Percentiles rank a stretch among this genome's conserved stretches.
Evolutionary conservation across 2,888 invertebrate genomes (phyloP).

Genomic region (Epistrophella euchroma): DNA sequence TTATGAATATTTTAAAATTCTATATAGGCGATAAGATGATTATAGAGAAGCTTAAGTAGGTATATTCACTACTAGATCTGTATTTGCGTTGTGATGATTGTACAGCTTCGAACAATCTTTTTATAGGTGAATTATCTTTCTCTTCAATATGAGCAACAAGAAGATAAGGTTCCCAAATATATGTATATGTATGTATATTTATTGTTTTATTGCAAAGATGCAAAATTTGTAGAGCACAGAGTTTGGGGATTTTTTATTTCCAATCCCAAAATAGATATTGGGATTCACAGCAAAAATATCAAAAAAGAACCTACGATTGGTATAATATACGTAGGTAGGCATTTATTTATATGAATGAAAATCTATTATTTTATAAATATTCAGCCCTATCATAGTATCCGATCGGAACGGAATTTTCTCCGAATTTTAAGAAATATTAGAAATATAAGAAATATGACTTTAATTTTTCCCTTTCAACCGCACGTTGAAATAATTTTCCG

Average conservation of each 20-base stretch:
- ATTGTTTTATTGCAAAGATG: neutral
- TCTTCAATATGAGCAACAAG: neutral
- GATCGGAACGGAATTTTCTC: no score
- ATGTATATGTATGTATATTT: neutral
- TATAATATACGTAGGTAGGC: no score
- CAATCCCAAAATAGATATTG: neutral
- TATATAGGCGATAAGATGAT: neutral
- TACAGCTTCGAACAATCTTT: neutral
- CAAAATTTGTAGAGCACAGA: neutral
- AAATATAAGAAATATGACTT: no score
- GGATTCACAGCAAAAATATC: neutral
- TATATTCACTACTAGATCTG: neutral
- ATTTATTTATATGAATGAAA: no score
- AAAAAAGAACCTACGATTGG: no score
- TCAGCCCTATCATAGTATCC: no score
- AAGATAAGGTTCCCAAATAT: constrained; percentile 15
- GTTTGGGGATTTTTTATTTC: neutral
- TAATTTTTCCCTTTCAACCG: no score
- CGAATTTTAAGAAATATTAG: no score
- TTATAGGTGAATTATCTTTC: constrained; percentile 40
- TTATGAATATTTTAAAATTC: neutral
- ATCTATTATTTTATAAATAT: no score
- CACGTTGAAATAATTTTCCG: no score
- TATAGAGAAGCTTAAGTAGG: neutral
- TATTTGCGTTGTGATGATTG: constrained; percentile 23